Evolutionary conservation across 1,140 invertebrate species (phyloP).

Genomic region (Acromyrmex heyeri): DNA sequence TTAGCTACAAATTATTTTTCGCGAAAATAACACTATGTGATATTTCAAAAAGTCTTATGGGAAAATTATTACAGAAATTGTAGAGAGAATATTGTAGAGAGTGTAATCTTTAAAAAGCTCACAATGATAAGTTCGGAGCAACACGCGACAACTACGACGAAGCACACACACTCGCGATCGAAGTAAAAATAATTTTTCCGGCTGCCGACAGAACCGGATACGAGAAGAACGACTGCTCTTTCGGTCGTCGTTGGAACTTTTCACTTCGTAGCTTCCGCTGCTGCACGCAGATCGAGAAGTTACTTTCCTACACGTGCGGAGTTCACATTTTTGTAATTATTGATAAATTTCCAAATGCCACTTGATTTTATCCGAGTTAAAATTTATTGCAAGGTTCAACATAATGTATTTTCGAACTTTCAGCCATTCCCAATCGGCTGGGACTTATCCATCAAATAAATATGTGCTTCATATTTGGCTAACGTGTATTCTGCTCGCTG

Average conservation of each 20-base stretch:
- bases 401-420: background rate
- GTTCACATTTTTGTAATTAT: conserved; percentile 61
- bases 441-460: background rate
- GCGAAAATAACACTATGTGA: background rate
- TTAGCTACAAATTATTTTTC: background rate
- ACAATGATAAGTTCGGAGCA: background rate
- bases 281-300: conserved; percentile 29
- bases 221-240: conserved; percentile 20
- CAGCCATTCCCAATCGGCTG: background rate
- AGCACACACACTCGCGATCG: conserved; percentile 39
- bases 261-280: conserved; percentile 32
- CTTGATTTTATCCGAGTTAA: conserved; percentile 28
- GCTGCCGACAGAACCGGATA: conserved; percentile 56
- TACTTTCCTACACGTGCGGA: conserved; percentile 14
- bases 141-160: conserved; percentile 20
- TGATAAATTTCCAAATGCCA: background rate
- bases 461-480: background rate
- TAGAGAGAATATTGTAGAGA: background rate
- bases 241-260: conserved; percentile 29
- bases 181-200: conserved; percentile 72
- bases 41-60: too few species aligned
- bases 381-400: background rate
- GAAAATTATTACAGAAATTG: background rate
- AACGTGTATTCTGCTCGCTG: background rate
- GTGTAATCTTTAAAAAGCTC: background rate